Evolutionary conservation across 2,113 vertebrate species (phyloP).

Genomic region (Anser cygnoides): DNA sequence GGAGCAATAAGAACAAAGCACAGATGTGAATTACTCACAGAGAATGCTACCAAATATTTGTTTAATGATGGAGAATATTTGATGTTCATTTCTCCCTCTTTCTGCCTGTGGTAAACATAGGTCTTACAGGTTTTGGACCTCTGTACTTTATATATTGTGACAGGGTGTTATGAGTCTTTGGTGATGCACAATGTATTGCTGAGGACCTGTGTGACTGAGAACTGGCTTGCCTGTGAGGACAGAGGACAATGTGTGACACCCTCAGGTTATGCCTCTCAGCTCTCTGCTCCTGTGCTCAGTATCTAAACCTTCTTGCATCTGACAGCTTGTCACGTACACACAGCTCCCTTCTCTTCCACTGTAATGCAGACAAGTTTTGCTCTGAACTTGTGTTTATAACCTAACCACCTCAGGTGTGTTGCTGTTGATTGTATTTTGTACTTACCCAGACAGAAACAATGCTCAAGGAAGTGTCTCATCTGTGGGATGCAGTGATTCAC

Average conservation of each 20-base stretch:
- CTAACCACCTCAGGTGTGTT: background rate
- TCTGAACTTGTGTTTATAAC: background rate
- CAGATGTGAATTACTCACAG: background rate
- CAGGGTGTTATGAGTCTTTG: background rate
- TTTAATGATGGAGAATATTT: background rate
- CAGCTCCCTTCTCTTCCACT: fast-evolving
- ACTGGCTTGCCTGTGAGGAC: background rate
- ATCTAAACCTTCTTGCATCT: background rate
- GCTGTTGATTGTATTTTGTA: background rate
- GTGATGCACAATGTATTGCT: background rate
- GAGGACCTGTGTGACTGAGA: background rate
- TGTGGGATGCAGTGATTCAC: background rate
- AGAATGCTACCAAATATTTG: background rate
- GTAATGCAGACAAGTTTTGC: background rate
- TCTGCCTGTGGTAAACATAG: background rate
- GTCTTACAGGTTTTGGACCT: background rate
- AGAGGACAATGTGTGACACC: fast-evolving
- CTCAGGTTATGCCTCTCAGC: background rate
- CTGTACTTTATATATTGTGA: background rate
- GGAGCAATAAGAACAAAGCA: background rate
- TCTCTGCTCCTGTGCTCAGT: background rate
- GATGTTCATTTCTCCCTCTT: fast-evolving
- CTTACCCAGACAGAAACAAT: background rate
- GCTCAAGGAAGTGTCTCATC: background rate
- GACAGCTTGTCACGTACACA: background rate